Evolutionary conservation across 2,888 invertebrate species (phyloP).

Genomic region (Pocota personata): DNA sequence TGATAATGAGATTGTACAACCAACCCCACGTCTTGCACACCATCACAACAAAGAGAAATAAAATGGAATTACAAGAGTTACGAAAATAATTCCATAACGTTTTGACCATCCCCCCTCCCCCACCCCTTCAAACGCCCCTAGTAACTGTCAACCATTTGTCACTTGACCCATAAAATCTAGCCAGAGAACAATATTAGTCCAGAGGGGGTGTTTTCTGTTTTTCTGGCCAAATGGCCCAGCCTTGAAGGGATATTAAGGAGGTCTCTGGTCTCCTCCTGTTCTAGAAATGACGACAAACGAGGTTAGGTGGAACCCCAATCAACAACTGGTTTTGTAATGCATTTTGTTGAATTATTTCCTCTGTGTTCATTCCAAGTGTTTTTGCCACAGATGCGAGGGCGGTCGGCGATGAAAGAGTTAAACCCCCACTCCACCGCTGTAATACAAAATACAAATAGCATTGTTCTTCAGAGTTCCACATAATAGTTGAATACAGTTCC

Average conservation of each 20-base stretch:
- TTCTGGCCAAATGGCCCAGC: conserved; percentile 17
- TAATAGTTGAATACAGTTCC: background rate
- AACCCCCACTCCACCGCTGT: conserved; percentile 6
- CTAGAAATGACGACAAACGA: conserved; percentile 46
- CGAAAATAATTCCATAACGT: conserved; percentile 15
- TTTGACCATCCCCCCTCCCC: conserved; percentile 30
- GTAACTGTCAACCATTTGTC: conserved; percentile 65
- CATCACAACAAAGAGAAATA: background rate
- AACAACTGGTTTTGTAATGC: conserved; percentile 68
- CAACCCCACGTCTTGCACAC: background rate
- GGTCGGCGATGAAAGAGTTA: conserved; percentile 8
- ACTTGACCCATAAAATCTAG: conserved; percentile 68
- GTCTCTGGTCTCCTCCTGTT: conserved; percentile 6
- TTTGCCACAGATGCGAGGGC: background rate
- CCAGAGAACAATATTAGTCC: conserved; percentile 46
- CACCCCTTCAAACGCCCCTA: background rate
- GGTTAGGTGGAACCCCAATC: conserved; percentile 54
- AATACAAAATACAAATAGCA: conserved; percentile 61
- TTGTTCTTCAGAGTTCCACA: conserved; percentile 44
- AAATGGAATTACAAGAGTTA: conserved; percentile 19
- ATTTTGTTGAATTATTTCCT: conserved; percentile 57
- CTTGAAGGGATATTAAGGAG: conserved; percentile 38
- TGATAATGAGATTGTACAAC: conserved; percentile 49
- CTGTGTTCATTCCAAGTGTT: conserved; percentile 36
- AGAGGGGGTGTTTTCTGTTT: conserved; percentile 10